Evolutionary conservation across 37 sponge, comb jelly and placozoan genomes (phyloP).

Genomic region (Halichondria panicea): DNA sequence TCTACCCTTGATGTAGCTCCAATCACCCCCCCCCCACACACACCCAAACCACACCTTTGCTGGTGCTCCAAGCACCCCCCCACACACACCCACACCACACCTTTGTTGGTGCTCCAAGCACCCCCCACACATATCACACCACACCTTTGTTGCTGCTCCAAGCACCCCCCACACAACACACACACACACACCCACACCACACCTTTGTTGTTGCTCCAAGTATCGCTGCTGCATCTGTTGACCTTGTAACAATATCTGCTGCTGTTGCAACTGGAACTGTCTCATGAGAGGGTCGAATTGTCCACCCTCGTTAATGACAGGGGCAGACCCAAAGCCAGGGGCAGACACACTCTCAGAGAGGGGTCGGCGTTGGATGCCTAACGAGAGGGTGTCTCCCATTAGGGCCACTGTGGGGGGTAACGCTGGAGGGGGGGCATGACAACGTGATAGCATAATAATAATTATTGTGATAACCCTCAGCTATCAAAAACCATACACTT

Average conservation of each 20-base stretch:
- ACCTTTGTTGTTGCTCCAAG: conserved; percentile 61
- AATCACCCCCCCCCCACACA: no score
- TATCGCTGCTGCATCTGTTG: conserved; percentile 61
- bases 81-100: no score
- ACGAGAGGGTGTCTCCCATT: conserved; percentile 2
- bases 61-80: no score
- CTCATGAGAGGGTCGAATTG: conserved; percentile 27
- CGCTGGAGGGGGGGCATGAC: no score
- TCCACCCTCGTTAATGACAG: background rate
- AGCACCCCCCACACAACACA: background rate
- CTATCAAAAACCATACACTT: no score
- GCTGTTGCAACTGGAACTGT: conserved; percentile 57
- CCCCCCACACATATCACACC: background rate
- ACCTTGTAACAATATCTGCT: conserved; percentile 41
- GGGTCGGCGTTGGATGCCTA: conserved; percentile 19
- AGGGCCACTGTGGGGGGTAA: no score
- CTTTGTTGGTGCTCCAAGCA: no score
- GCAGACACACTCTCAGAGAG: conserved; percentile 47
- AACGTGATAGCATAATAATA: no score
- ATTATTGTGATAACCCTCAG: no score
- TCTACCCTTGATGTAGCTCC: no score
- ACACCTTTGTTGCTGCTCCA: background rate
- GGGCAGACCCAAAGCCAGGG: conserved; percentile 28
- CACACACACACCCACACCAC: background rate
- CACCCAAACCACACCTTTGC: no score